Evolutionary conservation across 2,113 vertebrate species (phyloP).

Genomic region (Calypte anna): DNA sequence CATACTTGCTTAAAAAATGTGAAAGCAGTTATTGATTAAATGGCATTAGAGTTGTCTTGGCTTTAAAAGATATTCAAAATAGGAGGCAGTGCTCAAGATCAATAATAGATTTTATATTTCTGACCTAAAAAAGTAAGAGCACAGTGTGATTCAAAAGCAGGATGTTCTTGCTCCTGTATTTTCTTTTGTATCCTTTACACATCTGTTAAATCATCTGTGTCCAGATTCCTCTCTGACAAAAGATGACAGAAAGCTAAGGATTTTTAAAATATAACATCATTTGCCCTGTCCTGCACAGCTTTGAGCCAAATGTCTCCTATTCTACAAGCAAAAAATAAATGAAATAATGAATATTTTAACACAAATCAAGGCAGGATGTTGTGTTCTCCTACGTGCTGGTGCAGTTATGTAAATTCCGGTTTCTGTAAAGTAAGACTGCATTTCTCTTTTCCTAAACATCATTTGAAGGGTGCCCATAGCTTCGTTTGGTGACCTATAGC

Average conservation of each 20-base stretch:
- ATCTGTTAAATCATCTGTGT: neutral
- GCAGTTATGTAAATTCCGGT: neutral
- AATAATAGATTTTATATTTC: slow-evolving; percentile 69
- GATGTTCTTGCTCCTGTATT: neutral
- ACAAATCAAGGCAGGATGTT: neutral
- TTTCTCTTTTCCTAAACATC: neutral
- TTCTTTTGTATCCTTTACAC: neutral
- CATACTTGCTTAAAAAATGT: slow-evolving; percentile 27
- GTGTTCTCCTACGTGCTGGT: neutral
- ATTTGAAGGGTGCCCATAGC: neutral
- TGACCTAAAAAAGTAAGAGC: slow-evolving; percentile 48
- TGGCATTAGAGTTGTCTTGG: slow-evolving; percentile 42
- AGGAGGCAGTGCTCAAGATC: slow-evolving; percentile 45
- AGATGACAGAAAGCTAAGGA: neutral
- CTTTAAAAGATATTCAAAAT: slow-evolving; percentile 71
- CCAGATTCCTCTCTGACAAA: neutral
- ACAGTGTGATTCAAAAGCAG: slow-evolving; percentile 21
- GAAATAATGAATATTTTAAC: neutral
- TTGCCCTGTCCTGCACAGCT: neutral
- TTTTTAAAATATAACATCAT: neutral
- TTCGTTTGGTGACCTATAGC: neutral
- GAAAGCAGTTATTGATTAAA: slow-evolving; percentile 70
- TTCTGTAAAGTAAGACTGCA: neutral
- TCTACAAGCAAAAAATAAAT: neutral
- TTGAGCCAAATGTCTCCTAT: neutral